These are phyloP conservation scores for Xestia ashworthii DNA, from an alignment of 2,888 invertebrate species.

Conservation along the genomic window DNA sequence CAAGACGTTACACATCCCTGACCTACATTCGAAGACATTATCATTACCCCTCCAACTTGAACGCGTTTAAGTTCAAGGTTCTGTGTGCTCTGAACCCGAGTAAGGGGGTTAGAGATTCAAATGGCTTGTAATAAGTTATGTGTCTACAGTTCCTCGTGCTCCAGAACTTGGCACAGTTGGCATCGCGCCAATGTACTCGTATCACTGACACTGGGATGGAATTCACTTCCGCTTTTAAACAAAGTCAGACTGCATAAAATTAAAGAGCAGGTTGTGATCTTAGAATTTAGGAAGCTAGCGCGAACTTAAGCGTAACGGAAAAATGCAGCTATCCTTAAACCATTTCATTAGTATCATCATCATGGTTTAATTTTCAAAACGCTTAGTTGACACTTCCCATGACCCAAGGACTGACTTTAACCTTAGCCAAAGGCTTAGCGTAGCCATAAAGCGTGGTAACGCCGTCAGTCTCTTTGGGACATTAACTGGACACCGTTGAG, in stretches of 20 bases:
- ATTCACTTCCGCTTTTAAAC: not conserved
- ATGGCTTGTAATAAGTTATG: not conserved
- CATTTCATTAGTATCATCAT: too few species aligned
- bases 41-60: not conserved
- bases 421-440: too few species aligned
- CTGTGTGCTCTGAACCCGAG: not conserved
- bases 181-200: not conserved
- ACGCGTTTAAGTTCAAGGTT: not conserved
- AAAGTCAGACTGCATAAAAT: not conserved
- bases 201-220: not conserved
- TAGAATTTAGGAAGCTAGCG: not conserved
- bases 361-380: too few species aligned
- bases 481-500: too few species aligned
- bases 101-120: not conserved
- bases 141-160: not conserved
- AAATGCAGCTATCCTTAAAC: too few species aligned
- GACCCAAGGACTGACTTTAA: too few species aligned
- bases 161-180: conserved; percentile 15
- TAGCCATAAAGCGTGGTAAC: too few species aligned
- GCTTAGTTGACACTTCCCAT: too few species aligned
- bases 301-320: not conserved
- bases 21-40: not conserved
- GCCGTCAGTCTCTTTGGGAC: too few species aligned
- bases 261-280: too few species aligned
- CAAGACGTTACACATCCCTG: not conserved